phyloP scores from a whole-genome alignment of 2,113 vertebrate genomes.

The Microcebus murinus region DNA sequence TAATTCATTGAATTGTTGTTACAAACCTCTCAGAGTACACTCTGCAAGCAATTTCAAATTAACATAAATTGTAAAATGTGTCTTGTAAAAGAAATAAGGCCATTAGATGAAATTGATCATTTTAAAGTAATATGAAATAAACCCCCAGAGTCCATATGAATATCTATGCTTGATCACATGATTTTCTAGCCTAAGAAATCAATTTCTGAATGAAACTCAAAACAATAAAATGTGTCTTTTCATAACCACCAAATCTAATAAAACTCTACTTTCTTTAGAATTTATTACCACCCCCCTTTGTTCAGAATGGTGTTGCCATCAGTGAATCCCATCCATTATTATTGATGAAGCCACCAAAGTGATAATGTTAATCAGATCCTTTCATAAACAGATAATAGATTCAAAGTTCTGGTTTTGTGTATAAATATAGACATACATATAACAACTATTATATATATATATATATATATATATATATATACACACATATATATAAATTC shows the following conservation, averaged over 20 bases:
- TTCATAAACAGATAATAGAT: not conserved
- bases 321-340: not conserved
- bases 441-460: not conserved
- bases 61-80: not conserved
- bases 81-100: not conserved
- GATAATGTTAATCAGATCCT: not conserved
- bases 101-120: not conserved
- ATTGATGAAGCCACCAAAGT: not conserved
- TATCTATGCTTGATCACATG: not conserved
- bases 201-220: not conserved
- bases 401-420: not conserved
- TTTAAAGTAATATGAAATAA: constrained; percentile 23
- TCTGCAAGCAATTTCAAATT: not conserved
- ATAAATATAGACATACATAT: not conserved
- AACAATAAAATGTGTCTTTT: not conserved
- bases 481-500: no score
- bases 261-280: not conserved
- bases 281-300: not conserved
- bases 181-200: not conserved
- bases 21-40: not conserved
- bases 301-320: not conserved
- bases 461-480: no score
- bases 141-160: not conserved
- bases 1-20: not conserved
- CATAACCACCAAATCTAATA: not conserved